phyloP scores from a whole-genome alignment of 1,140 invertebrate species.

The Leptestheria dahalacensis region DNA sequence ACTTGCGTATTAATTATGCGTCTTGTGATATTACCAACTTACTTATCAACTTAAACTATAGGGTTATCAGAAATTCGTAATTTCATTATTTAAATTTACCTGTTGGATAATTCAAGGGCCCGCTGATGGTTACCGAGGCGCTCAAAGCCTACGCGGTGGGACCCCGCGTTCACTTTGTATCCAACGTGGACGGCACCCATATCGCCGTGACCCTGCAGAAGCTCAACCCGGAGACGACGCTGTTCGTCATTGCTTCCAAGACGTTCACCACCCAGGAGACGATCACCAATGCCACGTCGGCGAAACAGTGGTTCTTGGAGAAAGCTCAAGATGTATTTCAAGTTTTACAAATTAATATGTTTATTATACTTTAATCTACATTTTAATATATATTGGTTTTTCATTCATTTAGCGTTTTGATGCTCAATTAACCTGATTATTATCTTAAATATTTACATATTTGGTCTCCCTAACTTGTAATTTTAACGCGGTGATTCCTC shows the following conservation, averaged over 20 bases:
- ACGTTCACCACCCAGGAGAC: constrained; percentile 99
- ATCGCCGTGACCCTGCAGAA: constrained; percentile 84
- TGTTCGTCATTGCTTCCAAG: constrained; percentile 98
- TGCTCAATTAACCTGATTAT: too few species aligned
- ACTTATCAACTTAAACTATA: too few species aligned
- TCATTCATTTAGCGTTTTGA: too few species aligned
- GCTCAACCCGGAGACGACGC: constrained; percentile 77
- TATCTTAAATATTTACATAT: too few species aligned
- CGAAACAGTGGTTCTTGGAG: constrained; percentile 86
- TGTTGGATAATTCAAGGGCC: constrained; percentile 43
- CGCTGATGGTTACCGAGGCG: constrained; percentile 97
- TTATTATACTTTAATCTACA: too few species aligned
- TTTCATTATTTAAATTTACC: constrained; percentile 20
- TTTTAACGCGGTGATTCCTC: too few species aligned
- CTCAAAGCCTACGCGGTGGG: constrained; percentile 80
- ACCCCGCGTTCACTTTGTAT: constrained; percentile 89
- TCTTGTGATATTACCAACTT: too few species aligned
- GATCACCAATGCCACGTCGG: constrained; percentile 95
- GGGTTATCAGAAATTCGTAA: too few species aligned
- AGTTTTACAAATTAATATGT: neutral
- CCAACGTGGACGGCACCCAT: constrained; percentile 98
- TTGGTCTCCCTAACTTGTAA: too few species aligned
- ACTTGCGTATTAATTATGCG: too few species aligned
- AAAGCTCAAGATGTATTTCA: constrained; percentile 59
- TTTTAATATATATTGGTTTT: too few species aligned